Base-by-base conservation (phyloP, 2,797 vertebrate species). In the Acestrorhynchus altus region DNA sequence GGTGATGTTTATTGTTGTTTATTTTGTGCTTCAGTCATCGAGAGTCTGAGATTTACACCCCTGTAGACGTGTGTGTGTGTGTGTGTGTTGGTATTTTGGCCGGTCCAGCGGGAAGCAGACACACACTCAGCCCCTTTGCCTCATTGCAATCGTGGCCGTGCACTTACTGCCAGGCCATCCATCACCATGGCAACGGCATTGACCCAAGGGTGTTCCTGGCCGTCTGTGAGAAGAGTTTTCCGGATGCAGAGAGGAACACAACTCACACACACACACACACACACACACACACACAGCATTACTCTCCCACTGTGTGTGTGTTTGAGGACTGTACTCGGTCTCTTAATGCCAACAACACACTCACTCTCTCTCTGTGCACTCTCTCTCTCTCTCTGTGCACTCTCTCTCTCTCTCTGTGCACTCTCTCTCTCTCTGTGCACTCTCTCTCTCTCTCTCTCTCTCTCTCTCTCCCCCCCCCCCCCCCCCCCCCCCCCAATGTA, bases 171-270 rank as follows among this genome's bases (percentile, higher is more conserved):
- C 16, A 46, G 47, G 70, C 59, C 35, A 24, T 44, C 46, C 35
- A 69, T 81, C 56, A 40, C 79, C 46, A 83, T 83, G 51, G 57
- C 68, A 60, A 78, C 26, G 12, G 31, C 31, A 8, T 15, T 75
- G 56, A 75, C 66, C 78, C 4, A 12, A 22, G 42, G 68, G 54
- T 24, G 46, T 44, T 81, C 49, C 54, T 39, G 54, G 67, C 20
- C 31, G 24, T 18, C 39, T 11, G 46, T 46, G 60, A 42, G 22
- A 59, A 40, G 65, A 65, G 28, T 72, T 81, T 60, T 63, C 28
- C 12, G 35, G 39, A 49, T 66, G 31, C 28, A 60, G 40, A 79
- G 74, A 64, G 11, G 8, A 2, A 13, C 40, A 35, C 24, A 54
- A 54, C 35, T 71, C 68, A 39, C 67, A 2, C 6, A 2, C 31